Percentiles rank a stretch among this genome's conserved stretches.
Evolutionary conservation across 1,140 invertebrate species (phyloP).

Genomic region (Zaprionus capensis): DNA sequence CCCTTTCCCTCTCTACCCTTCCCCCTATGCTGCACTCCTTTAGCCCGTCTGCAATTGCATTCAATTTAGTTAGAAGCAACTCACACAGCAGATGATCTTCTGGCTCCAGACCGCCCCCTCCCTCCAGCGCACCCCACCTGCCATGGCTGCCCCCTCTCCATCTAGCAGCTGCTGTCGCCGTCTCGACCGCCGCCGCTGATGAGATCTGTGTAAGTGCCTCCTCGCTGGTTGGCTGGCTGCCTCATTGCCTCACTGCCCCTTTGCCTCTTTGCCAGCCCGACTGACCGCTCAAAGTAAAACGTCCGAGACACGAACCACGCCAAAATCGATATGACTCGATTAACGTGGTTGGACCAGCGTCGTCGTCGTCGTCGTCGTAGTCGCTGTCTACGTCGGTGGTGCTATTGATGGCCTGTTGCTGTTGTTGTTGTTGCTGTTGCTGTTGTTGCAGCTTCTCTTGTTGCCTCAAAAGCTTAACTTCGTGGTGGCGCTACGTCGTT

Average conservation of each 20-base stretch:
- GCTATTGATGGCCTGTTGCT: slow-evolving; percentile 55
- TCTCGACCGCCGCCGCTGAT: slow-evolving; percentile 41
- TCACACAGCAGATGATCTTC: slow-evolving; percentile 57
- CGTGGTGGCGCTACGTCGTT: slow-evolving; percentile 42
- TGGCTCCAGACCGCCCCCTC: slow-evolving; percentile 12
- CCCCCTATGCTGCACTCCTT: not conserved
- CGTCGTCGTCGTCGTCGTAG: slow-evolving; percentile 22
- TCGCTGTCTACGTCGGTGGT: slow-evolving; percentile 43
- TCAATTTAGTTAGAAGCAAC: slow-evolving; percentile 74
- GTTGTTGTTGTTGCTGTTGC: slow-evolving; percentile 40
- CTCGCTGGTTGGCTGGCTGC: slow-evolving; percentile 38
- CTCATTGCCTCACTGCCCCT: not conserved
- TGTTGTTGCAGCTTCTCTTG: slow-evolving; percentile 24
- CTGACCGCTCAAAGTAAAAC: slow-evolving; percentile 65
- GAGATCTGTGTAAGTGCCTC: slow-evolving; percentile 60
- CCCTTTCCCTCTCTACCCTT: not conserved
- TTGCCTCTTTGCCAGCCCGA: not conserved
- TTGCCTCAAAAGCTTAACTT: slow-evolving; percentile 32
- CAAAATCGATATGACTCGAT: slow-evolving; percentile 82
- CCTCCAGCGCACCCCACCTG: not conserved
- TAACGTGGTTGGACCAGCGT: slow-evolving; percentile 65
- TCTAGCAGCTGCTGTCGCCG: slow-evolving; percentile 8
- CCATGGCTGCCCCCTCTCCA: not conserved
- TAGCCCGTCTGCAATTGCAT: slow-evolving; percentile 67
- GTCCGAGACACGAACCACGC: slow-evolving; percentile 77